Evolutionary conservation across 1,140 invertebrate species (phyloP).

Genomic region (Diprion similis): DNA sequence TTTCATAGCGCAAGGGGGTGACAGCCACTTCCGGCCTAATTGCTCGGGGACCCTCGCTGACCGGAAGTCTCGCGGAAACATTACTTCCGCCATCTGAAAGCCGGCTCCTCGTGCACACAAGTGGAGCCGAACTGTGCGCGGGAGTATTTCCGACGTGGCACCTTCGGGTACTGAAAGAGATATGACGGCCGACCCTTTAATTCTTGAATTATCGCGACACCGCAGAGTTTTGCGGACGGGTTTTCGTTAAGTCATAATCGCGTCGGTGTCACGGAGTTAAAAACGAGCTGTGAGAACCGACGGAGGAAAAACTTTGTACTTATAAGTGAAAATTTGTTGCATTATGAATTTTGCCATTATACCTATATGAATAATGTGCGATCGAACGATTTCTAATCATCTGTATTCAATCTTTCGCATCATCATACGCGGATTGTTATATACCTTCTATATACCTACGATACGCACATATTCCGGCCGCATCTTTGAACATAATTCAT

Average conservation of each 20-base stretch:
- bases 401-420: no score
- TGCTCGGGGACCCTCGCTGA: constrained; percentile 37
- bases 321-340: no score
- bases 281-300: no score
- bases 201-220: not conserved
- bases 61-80: constrained; percentile 43
- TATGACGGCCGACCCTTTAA: not conserved
- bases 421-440: no score
- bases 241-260: not conserved
- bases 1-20: constrained; percentile 34
- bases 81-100: constrained; percentile 34
- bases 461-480: no score
- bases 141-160: not conserved
- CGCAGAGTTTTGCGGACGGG: not conserved
- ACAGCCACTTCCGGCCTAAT: constrained; percentile 47
- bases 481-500: no score
- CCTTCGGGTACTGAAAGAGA: not conserved
- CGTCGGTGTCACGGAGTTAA: not conserved
- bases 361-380: no score
- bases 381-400: no score
- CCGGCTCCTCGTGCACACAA: not conserved
- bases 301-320: no score
- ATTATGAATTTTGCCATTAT: no score
- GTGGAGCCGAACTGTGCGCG: not conserved
- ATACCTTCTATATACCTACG: no score